Conservation (phyloP, 2,888 invertebrate species). For the Conops quadrifasciatus region DNA sequence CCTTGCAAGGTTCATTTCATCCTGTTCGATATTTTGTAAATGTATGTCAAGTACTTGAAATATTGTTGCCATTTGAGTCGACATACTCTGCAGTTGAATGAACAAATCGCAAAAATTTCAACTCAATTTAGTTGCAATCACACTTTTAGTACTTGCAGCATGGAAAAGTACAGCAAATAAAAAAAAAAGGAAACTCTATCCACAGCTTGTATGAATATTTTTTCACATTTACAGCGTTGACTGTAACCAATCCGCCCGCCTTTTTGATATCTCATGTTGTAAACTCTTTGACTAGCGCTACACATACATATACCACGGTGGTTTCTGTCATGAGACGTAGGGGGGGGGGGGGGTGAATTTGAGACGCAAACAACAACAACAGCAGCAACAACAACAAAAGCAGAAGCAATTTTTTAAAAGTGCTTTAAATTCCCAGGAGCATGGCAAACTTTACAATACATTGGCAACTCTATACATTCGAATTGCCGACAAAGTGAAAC, state of each 20-base stretch:
- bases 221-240: too few relatives aligned
- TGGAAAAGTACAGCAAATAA: neutral
- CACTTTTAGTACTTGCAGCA: neutral
- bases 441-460: neutral
- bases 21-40: neutral
- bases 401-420: neutral
- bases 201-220: too few relatives aligned
- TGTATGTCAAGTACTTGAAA: neutral
- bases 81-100: neutral
- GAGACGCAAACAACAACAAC: neutral
- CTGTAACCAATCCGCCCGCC: too few relatives aligned
- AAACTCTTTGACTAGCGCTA: too few relatives aligned
- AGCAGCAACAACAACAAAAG: neutral
- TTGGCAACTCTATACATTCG: neutral
- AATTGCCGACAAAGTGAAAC: neutral
- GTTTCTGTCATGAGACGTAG: too few relatives aligned
- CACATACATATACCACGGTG: too few relatives aligned
- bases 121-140: slow-evolving; percentile 20
- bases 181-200: neutral
- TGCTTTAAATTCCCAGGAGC: slow-evolving; percentile 4
- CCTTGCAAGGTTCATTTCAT: neutral
- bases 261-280: too few relatives aligned
- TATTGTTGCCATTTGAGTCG: neutral
- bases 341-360: neutral
- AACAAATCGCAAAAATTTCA: slow-evolving; percentile 13